A percentile compares a stretch with the other conserved stretches of the same genome.
Conservation (phyloP, 2,797 vertebrate genomes). For the Prunella strophiata region DNA sequence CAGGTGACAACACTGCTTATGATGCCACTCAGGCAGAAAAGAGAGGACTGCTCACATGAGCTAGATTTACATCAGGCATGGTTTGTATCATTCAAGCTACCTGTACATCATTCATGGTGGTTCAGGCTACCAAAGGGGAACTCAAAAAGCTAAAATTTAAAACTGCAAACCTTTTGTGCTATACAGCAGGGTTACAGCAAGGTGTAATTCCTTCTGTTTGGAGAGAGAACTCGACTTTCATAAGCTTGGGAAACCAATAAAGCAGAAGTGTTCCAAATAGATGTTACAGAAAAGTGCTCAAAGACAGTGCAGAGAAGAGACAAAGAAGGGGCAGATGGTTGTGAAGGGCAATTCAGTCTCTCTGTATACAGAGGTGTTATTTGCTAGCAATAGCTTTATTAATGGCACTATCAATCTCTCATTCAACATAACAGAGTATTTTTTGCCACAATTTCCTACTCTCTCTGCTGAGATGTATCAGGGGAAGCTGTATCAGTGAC, state of each 20-base stretch:
- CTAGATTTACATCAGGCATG: neutral
- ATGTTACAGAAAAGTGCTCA: neutral
- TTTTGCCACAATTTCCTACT: constrained; percentile 35
- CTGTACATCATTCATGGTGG: neutral
- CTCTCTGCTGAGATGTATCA: neutral
- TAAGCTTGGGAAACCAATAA: neutral
- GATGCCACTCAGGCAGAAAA: neutral
- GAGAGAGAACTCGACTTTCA: neutral
- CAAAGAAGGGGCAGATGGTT: neutral
- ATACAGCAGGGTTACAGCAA: neutral
- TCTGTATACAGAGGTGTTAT: constrained; percentile 7
- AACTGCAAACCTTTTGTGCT: neutral
- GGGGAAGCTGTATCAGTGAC: constrained; percentile 6
- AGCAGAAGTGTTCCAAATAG: constrained; percentile 10
- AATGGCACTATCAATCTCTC: constrained; percentile 40
- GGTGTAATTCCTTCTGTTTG: neutral
- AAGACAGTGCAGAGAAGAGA: neutral
- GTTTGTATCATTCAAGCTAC: neutral
- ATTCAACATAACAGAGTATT: constrained; percentile 26
- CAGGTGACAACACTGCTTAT: neutral
- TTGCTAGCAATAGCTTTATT: constrained; percentile 46
- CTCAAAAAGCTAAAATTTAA: neutral
- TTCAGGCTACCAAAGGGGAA: neutral
- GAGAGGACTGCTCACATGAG: neutral
- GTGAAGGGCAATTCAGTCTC: neutral